Evolutionary conservation across 2,888 invertebrate species (phyloP), one percentile per base, ranked within the genome.

Genomic region (Agrenia bidenticulata): DNA sequence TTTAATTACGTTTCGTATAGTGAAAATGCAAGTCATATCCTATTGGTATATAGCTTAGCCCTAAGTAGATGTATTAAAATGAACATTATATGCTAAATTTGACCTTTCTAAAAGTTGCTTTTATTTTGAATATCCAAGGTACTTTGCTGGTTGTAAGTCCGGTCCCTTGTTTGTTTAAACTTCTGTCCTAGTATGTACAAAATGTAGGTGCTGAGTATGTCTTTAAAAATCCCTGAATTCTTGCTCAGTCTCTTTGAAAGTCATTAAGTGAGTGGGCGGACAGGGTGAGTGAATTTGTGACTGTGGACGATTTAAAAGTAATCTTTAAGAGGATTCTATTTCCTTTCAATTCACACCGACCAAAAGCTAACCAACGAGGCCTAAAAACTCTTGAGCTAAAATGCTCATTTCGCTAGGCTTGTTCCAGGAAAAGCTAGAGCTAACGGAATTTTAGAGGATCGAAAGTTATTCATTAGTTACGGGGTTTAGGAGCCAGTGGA

Each of bases 251-350:
- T 11, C 11, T 32, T 32, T 32, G 5, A 32, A 32, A 32, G 19
- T 45, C 19, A 45, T 17, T 15, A 19, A 45, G 7, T 5, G 9
- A 15, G 19, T 17, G 19, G 19, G 19, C 5, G 19, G 19, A 45
- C 4, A n/a, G 19, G 45, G 15, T n/a, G 45, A n/a, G 17, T 45
- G 45, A 45, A 45, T 45, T 45, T 45, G 45, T 45, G 45, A 45
- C 45, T 19, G 45, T 17, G 45, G 45, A 45, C 45, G 19, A 17
- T 45, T 45, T 45, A 45, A 45, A 45, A 45, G 45, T 45, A 45
- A 45, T 45, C 45, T 5, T 45, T 45, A 45, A 45, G 19, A 19
- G 19, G 45, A 19, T 17, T 45, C 15, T n/a, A 5, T n/a, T 15
- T n/a, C 5, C 19, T 45, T 45, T 45, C 45, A 45, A 45, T 45